Evolutionary conservation across 2,888 invertebrate species (phyloP), one percentile per base, ranked within the genome.

Genomic region (Mythimna lalbum): DNA sequence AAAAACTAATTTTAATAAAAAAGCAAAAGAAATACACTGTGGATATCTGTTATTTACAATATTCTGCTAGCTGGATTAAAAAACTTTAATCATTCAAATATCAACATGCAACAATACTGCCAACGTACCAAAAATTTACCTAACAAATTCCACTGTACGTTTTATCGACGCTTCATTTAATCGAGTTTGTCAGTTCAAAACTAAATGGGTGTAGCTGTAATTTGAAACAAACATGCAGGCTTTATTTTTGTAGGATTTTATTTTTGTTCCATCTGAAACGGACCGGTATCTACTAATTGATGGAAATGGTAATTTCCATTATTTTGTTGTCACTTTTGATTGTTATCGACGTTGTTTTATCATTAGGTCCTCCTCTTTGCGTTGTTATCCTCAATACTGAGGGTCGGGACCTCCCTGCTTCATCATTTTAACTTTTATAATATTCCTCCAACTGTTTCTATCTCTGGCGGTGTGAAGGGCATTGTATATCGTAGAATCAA

Each of bases 111-210:
- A n/a, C 19, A 43, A 59, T 39, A 43, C 53, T 3, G 21, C 49
- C 33, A 60, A 47, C 33, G 19, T n/a, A 47, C 12, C n/a, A 76
- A 68, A 60, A 75, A 72, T 75, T 78, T 49, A 56, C 62, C 52
- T 53, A 79, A 50, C 59, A 63, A 60, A 73, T 60, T 63, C 49
- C 52, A 39, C 49, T 53, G 33, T 53, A 50, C 62, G 63, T 79
- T 78, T 75, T 79, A 67, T 61, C 50, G 39, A 63, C 80, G 76
- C 43, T 67, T 80, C 63, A 80, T 66, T 76, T 65, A 78, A 69
- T 76, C 65, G 65, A 78, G 81, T 69, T 76, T 59, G 52, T 39
- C 73, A 63, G 59, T 73, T 53, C 63, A 73, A 79, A 75, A 75
- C 43, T 72, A 73, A 75, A 78, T 33, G 57, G 31, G 47, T 63